These are phyloP conservation scores for Sturnira hondurensis DNA, from an alignment of 2,113 vertebrate genomes.

Conservation along the genomic window DNA sequence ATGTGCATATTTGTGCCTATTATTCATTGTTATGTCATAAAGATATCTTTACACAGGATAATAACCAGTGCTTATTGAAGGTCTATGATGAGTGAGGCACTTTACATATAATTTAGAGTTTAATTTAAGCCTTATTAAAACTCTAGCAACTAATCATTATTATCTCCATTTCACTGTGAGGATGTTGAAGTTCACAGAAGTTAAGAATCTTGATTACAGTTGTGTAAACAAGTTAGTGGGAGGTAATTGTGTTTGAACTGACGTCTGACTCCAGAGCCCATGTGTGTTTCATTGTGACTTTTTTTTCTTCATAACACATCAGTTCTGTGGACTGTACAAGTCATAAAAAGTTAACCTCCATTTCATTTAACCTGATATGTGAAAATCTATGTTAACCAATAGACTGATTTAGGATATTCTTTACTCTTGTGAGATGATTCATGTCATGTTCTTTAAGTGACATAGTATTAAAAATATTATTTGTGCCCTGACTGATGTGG, in stretches of 20 bases:
- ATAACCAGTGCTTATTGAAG: background rate
- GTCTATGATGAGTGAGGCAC: background rate
- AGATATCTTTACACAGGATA: background rate
- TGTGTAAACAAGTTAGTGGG: background rate
- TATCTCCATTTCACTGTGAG: background rate
- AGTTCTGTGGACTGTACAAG: background rate
- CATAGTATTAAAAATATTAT: constrained; percentile 53
- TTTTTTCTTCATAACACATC: background rate
- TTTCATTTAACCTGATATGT: background rate
- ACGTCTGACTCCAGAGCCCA: background rate
- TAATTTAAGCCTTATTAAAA: constrained; percentile 12
- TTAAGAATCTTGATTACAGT: constrained; percentile 13
- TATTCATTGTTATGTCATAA: background rate
- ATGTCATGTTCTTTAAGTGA: constrained; percentile 50
- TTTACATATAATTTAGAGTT: background rate
- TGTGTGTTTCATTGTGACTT: background rate
- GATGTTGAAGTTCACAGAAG: background rate
- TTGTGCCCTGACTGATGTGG: background rate
- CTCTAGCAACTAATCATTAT: background rate
- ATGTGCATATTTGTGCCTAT: background rate
- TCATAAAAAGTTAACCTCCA: constrained; percentile 14
- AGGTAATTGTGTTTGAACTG: background rate
- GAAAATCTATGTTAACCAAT: constrained; percentile 22
- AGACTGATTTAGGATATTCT: constrained; percentile 23
- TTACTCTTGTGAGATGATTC: constrained; percentile 48